phyloP scores from a whole-genome alignment of 2,888 invertebrate species.

The Julus scandinavius region DNA sequence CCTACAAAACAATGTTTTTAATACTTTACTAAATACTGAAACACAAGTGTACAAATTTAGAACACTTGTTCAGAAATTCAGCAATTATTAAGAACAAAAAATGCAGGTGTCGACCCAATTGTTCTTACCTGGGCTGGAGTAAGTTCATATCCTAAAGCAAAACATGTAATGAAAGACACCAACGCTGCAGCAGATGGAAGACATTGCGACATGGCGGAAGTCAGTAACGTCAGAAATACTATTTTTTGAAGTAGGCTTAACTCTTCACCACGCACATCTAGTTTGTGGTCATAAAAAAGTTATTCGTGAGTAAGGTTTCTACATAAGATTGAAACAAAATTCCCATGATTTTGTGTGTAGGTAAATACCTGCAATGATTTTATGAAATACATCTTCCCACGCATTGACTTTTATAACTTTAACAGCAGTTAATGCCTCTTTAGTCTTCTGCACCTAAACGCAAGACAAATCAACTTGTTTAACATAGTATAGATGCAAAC shows the following conservation, averaged over 20 bases:
- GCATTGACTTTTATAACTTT: slow-evolving; percentile 75
- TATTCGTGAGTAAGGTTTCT: neutral
- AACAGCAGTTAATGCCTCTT: slow-evolving; percentile 71
- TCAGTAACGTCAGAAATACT: slow-evolving; percentile 50
- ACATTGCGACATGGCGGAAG: slow-evolving; percentile 48
- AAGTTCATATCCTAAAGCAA: slow-evolving; percentile 47
- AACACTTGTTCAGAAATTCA: neutral
- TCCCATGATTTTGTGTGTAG: neutral
- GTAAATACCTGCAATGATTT: slow-evolving; percentile 66
- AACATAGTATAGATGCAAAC: neutral
- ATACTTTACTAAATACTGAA: no score
- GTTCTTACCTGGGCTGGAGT: slow-evolving; percentile 46
- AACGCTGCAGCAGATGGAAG: slow-evolving; percentile 52
- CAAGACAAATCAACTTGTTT: slow-evolving; percentile 33
- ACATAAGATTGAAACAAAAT: neutral
- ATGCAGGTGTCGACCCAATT: neutral
- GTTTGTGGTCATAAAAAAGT: neutral
- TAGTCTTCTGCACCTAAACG: slow-evolving; percentile 69
- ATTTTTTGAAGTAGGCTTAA: slow-evolving; percentile 50
- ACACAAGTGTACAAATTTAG: neutral
- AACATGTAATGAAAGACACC: slow-evolving; percentile 50
- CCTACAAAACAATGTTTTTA: slow-evolving; percentile 15
- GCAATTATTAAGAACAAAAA: neutral
- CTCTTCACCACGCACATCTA: slow-evolving; percentile 46
- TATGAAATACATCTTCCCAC: slow-evolving; percentile 73